These are phyloP conservation scores for Galaxias olidus DNA, from an alignment of 2,797 vertebrate genomes.

Conservation along the genomic window DNA sequence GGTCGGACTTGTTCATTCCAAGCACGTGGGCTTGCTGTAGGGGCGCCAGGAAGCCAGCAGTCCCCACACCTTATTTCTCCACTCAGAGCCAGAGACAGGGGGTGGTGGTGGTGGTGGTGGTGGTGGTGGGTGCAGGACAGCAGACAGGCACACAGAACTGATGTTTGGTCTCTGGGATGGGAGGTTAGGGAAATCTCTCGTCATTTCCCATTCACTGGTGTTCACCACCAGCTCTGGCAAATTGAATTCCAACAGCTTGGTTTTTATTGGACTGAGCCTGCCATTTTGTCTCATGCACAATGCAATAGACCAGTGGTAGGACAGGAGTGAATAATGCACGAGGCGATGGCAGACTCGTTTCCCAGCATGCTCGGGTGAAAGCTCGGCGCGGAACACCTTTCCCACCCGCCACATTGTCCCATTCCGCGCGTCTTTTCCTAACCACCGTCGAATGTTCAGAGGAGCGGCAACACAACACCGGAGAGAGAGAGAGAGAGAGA, in stretches of 20 bases:
- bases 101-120: constrained; percentile 38
- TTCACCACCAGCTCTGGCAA: constrained; percentile 1
- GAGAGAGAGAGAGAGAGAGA: too few relatives aligned
- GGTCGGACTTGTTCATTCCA: constrained; percentile 63
- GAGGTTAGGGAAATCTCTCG: constrained; percentile 3
- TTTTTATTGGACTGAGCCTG: background rate
- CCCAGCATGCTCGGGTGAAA: too few relatives aligned
- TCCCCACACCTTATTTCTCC: constrained; percentile 28
- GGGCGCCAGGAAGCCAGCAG: constrained; percentile 49
- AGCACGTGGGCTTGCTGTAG: constrained; percentile 50
- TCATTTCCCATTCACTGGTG: constrained; percentile 17
- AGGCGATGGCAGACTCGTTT: background rate
- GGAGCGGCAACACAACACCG: too few relatives aligned
- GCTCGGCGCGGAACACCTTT: too few relatives aligned
- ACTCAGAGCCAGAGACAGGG: constrained; percentile 32
- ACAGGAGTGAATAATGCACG: too few relatives aligned
- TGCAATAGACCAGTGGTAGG: constrained; percentile 1
- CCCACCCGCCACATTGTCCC: too few relatives aligned
- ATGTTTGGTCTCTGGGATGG: constrained; percentile 18
- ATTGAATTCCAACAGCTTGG: background rate
- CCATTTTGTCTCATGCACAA: constrained; percentile 3
- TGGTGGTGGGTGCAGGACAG: constrained; percentile 24
- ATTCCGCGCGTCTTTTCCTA: too few relatives aligned
- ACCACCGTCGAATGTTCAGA: too few relatives aligned
- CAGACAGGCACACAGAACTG: background rate